Conservation (phyloP, 2,888 invertebrate species). For the Protonemura montana region DNA sequence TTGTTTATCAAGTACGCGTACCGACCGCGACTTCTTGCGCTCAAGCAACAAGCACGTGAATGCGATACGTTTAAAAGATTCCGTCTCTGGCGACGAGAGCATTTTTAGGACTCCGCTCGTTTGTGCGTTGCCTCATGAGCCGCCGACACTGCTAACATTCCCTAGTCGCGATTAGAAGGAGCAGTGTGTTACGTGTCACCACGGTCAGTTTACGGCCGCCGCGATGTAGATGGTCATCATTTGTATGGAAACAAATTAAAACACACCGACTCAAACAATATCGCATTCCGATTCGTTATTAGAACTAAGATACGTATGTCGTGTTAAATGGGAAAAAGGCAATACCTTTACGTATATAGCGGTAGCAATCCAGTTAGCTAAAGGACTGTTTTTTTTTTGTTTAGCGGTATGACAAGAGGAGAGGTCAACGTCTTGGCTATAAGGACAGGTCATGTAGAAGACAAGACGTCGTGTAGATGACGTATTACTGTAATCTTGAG, state of each 20-base stretch:
- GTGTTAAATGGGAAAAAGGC: not conserved
- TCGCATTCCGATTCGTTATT: constrained; percentile 24
- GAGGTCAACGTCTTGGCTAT: constrained; percentile 31
- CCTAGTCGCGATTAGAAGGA: not conserved
- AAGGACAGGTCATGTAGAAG: constrained; percentile 36
- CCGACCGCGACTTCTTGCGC: not conserved
- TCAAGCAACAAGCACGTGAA: not conserved
- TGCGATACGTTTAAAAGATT: constrained; percentile 15
- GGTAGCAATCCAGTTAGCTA: constrained; percentile 32
- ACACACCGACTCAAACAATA: constrained; percentile 34
- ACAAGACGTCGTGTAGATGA: constrained; percentile 24
- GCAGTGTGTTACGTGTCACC: not conserved
- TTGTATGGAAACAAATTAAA: constrained; percentile 38
- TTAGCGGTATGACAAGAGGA: constrained; percentile 8
- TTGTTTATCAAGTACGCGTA: not conserved
- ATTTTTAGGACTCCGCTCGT: not conserved
- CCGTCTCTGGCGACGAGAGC: not conserved
- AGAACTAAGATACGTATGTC: not conserved
- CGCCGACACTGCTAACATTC: constrained; percentile 23
- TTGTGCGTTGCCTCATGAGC: not conserved
- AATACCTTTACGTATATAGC: not conserved
- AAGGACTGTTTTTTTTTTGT: not conserved
- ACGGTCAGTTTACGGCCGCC: constrained; percentile 14
- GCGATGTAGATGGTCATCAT: constrained; percentile 24
- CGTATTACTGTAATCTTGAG: constrained; percentile 13